Evolutionary conservation across 2,888 invertebrate genomes (phyloP), one percentile per base, ranked within the genome.

Genomic region (Hemithea aestivaria): DNA sequence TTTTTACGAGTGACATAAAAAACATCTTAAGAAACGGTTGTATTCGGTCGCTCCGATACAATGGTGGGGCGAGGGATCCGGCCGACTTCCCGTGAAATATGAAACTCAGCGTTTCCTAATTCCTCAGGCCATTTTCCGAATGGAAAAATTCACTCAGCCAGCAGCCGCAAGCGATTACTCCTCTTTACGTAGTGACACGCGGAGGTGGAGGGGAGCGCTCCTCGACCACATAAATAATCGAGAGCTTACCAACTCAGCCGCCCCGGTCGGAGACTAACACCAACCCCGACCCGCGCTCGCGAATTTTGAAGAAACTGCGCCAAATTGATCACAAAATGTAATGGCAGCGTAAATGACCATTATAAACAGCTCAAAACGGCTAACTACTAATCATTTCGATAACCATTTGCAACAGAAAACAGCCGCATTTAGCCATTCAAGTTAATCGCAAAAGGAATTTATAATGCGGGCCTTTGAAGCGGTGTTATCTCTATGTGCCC

Each of bases 191-290:
- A 73, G 77, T 75, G 74, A 77, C 77, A 73, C 64, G 66, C 62
- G 55, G 62, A 41, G 63, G 62, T 61, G 53, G 59, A 62, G 52
- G 59, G 58, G 66, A 24, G 50, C 53, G 49, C 51, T 51, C 59
- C 55, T 59, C 63, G 66, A 66, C 69, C 72, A 74, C 73, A 78
- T 82, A 80, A 83, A 84, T 83, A 83, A 83, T 76, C 74, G 73
- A 60, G 66, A 69, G 74, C 77, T 80, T 75, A 79, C 73, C 66
- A 74, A 75, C 72, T 72, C 73, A 66, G 58, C 70, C 70, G 59
- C 58, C 51, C 53, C 53, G 56, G 53, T 56, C 46, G 16, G 5
- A 5, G 16, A 2, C 5, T 2, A 5, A 16, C 3, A 5, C 16
- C 16, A 16, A 16, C 16, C 16, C 16, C 16, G 16, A 56, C 57